A percentile compares a stretch with the other conserved stretches of the same genome.
phyloP scores from a whole-genome alignment of 2,113 vertebrate genomes.

The Chloropsis hardwickii region DNA sequence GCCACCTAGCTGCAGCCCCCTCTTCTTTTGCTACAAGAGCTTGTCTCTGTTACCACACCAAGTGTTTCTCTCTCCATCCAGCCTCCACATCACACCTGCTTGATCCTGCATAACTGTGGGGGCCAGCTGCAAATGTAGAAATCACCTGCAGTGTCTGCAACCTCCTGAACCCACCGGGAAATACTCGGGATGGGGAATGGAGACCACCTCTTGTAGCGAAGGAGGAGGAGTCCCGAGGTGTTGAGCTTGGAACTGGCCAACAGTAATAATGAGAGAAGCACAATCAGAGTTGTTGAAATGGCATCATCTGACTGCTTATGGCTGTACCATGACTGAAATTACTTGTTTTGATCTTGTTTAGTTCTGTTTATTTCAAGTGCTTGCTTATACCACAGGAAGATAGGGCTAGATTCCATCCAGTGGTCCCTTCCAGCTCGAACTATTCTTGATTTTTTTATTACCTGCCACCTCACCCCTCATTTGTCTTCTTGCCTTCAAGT shows the following conservation, averaged over 20 bases:
- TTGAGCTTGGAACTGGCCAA: neutral
- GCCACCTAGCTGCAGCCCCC: neutral
- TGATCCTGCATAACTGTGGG: neutral
- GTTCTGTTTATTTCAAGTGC: neutral
- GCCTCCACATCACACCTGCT: neutral
- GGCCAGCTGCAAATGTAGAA: neutral
- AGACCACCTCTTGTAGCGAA: neutral
- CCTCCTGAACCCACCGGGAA: rapidly evolving
- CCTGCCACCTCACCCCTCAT: neutral
- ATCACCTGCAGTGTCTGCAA: neutral
- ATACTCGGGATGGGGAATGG: neutral
- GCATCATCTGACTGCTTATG: neutral
- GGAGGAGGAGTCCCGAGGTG: neutral
- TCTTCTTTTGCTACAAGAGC: neutral
- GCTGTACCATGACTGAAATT: neutral
- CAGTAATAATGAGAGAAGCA: neutral
- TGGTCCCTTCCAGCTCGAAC: neutral
- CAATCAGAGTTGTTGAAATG: neutral
- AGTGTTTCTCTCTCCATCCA: neutral
- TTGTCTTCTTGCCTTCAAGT: neutral
- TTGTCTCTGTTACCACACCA: neutral
- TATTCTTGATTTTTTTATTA: neutral
- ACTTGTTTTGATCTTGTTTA: neutral
- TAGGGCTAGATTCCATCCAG: neutral
- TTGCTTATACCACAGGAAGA: neutral